A percentile compares a stretch with the other conserved stretches of the same genome.
phyloP scores from a whole-genome alignment of 1,140 invertebrate species.

The Conus betulinus region DNA sequence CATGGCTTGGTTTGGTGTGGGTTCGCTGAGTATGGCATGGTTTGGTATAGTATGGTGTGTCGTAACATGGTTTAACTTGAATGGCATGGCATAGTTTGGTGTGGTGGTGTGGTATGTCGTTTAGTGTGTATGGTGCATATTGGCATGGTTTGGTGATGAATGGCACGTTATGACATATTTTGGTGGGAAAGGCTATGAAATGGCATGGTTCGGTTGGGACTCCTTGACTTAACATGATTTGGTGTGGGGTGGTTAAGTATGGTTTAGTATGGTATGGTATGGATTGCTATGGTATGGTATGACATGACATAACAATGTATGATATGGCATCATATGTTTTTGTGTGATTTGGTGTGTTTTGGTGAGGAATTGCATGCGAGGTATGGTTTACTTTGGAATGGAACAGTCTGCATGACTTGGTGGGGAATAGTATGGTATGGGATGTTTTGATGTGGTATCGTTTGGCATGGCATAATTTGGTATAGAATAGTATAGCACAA shows the following conservation, averaged over 20 bases:
- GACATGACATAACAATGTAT: not conserved
- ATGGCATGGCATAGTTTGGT: slow-evolving; percentile 54
- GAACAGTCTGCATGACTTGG: too few relatives aligned
- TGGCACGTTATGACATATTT: slow-evolving; percentile 38
- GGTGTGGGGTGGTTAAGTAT: not conserved
- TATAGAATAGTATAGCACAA: too few relatives aligned
- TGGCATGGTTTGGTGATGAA: too few relatives aligned
- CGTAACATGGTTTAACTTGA: slow-evolving; percentile 42
- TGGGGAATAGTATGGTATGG: too few relatives aligned
- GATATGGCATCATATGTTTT: not conserved
- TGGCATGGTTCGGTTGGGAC: slow-evolving; percentile 36
- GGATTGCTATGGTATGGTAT: not conserved
- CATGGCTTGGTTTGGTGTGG: slow-evolving; percentile 50
- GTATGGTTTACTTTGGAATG: too few relatives aligned
- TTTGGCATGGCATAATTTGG: too few relatives aligned
- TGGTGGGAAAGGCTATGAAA: not conserved
- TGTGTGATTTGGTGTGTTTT: too few relatives aligned
- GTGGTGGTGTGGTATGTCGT: slow-evolving; percentile 49
- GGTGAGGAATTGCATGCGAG: too few relatives aligned
- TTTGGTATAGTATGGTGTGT: not conserved
- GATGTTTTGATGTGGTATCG: too few relatives aligned
- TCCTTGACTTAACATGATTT: too few relatives aligned
- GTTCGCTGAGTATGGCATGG: slow-evolving; percentile 11
- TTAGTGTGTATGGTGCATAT: not conserved
- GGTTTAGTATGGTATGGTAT: not conserved